A percentile compares a stretch with the other conserved stretches of the same genome.
Evolutionary conservation across 2,888 invertebrate species (phyloP).

Genomic region (Ophion ellenae): DNA sequence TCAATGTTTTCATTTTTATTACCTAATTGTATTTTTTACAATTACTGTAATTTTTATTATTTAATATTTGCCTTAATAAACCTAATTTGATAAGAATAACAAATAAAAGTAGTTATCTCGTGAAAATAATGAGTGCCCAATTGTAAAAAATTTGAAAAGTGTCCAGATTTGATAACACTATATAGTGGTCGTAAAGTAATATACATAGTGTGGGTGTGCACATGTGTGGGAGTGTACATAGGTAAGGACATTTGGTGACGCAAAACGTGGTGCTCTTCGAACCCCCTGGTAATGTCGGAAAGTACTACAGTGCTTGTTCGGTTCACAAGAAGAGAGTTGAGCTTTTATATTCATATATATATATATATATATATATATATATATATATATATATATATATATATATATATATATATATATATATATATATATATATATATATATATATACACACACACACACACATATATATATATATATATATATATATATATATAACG

Average conservation of each 20-base stretch:
- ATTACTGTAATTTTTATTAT: too few relatives aligned
- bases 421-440: neutral
- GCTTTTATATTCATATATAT: conserved; percentile 7
- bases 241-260: neutral
- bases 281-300: conserved; percentile 25
- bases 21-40: too few relatives aligned
- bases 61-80: too few relatives aligned
- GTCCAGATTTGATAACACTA: too few relatives aligned
- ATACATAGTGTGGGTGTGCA: conserved; percentile 8
- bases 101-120: too few relatives aligned
- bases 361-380: neutral
- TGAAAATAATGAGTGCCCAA: too few relatives aligned
- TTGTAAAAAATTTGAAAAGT: too few relatives aligned
- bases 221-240: conserved; percentile 9
- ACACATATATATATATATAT: neutral
- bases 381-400: neutral
- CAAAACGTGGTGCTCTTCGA: conserved; percentile 11
- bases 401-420: conserved; percentile 1
- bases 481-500: neutral
- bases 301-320: conserved; percentile 54
- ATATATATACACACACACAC: too few relatives aligned
- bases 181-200: neutral
- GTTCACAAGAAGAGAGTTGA: conserved; percentile 27
- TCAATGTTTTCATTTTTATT: too few relatives aligned
- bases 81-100: too few relatives aligned